Percentiles rank a stretch among this genome's conserved stretches.
Conservation (phyloP, 2,113 vertebrate species). For the Caretta caretta region DNA sequence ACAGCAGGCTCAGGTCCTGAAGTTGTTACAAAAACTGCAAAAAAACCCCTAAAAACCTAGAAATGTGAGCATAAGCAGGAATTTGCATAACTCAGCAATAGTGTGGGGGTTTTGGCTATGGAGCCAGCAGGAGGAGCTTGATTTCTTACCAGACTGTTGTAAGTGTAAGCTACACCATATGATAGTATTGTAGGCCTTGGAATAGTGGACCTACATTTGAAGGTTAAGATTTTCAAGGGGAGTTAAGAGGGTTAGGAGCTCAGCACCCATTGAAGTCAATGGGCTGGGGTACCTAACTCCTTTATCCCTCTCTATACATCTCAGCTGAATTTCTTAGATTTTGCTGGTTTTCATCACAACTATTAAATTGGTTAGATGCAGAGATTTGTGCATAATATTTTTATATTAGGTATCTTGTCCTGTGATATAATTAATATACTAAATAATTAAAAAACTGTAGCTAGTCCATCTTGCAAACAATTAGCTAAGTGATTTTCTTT, state of each 20-base stretch:
- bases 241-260: background rate
- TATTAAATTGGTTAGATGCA: background rate
- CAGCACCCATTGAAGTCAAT: background rate
- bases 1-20: background rate
- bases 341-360: background rate
- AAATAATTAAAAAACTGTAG: constrained; percentile 54
- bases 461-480: constrained; percentile 48
- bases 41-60: background rate
- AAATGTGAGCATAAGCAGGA: background rate
- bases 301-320: background rate
- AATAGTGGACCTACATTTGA: background rate
- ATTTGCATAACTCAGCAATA: background rate
- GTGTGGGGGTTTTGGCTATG: background rate
- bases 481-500: constrained; percentile 35
- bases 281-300: background rate
- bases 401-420: background rate
- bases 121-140: background rate
- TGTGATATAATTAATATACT: constrained; percentile 30
- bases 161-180: background rate
- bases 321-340: background rate
- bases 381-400: background rate
- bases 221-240: background rate
- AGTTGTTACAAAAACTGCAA: background rate
- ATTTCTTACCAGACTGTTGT: background rate
- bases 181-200: background rate